Evolutionary conservation across 1,140 invertebrate species (phyloP).

Genomic region (Lithobius niger): DNA sequence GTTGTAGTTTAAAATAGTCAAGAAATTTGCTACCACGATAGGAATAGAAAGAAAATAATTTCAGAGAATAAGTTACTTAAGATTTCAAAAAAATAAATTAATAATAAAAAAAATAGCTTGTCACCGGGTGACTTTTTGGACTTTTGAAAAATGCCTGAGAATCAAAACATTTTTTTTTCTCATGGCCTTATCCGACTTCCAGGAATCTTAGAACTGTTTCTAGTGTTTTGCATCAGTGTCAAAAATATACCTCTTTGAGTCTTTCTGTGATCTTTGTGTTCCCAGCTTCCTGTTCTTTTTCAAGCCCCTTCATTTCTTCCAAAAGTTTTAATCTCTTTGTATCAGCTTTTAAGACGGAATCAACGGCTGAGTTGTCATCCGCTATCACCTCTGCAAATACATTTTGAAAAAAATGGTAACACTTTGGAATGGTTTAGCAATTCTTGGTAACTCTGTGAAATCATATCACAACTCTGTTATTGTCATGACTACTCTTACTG

Average conservation of each 20-base stretch:
- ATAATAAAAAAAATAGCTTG: too few species aligned
- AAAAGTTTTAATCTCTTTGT: constrained; percentile 68
- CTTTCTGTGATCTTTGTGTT: constrained; percentile 54
- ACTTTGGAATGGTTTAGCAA: not conserved
- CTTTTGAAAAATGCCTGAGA: too few species aligned
- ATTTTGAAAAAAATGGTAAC: not conserved
- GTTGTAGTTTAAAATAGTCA: too few species aligned
- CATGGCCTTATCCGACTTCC: too few species aligned
- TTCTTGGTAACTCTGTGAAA: not conserved
- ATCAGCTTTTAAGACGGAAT: constrained; percentile 85
- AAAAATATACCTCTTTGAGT: constrained; percentile 76
- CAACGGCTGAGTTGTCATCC: constrained; percentile 78
- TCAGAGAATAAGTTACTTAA: too few species aligned
- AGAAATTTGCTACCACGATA: too few species aligned
- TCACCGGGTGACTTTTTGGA: too few species aligned
- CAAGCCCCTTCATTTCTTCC: constrained; percentile 68
- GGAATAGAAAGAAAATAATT: too few species aligned
- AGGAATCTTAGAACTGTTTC: too few species aligned
- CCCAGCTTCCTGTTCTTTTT: constrained; percentile 46
- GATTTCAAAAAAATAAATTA: too few species aligned
- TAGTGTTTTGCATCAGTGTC: too few species aligned
- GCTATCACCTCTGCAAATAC: constrained; percentile 65
- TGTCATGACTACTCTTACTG: not conserved
- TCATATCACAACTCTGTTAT: not conserved
- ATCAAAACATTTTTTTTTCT: too few species aligned